A percentile compares a stretch with the other conserved stretches of the same genome.
These are phyloP conservation scores for Triplophysa siluroides DNA, from an alignment of 2,113 vertebrate species.

Conservation along the genomic window DNA sequence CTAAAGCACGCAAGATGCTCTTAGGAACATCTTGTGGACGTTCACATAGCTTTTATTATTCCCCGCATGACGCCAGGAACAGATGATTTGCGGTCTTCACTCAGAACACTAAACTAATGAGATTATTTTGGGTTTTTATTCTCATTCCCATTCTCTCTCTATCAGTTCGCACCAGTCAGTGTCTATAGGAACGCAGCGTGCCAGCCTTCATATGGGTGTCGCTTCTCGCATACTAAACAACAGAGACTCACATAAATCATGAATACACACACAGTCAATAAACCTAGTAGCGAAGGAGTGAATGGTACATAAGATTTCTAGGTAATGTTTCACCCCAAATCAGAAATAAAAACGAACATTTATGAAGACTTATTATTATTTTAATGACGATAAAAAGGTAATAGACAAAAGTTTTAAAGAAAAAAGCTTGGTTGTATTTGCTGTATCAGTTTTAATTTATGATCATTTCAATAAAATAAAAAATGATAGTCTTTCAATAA, in stretches of 20 bases:
- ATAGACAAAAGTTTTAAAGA: no score
- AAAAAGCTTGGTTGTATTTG: no score
- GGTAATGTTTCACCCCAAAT: background rate
- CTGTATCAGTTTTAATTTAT: no score
- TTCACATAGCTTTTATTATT: constrained; percentile 20
- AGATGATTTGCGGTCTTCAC: constrained; percentile 24
- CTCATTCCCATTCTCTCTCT: constrained; percentile 9
- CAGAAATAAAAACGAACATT: no score
- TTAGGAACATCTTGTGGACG: no score
- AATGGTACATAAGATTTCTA: background rate
- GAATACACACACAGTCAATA: background rate
- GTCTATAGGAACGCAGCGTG: constrained; percentile 29
- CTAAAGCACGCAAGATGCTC: no score
- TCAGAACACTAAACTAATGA: constrained; percentile 31
- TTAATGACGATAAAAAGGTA: background rate
- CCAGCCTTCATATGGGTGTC: background rate
- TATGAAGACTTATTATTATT: background rate
- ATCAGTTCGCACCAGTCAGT: constrained; percentile 28
- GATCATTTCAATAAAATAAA: no score
- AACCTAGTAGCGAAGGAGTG: no score
- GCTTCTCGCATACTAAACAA: constrained; percentile 19
- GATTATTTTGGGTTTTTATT: constrained; percentile 34
- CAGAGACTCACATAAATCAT: constrained; percentile 15
- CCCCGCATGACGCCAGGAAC: constrained; percentile 7
- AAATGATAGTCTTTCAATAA: no score